A percentile compares a stretch with the other conserved stretches of the same genome.
Conservation (phyloP, 2,113 vertebrate genomes). For the Dascyllus trimaculatus region DNA sequence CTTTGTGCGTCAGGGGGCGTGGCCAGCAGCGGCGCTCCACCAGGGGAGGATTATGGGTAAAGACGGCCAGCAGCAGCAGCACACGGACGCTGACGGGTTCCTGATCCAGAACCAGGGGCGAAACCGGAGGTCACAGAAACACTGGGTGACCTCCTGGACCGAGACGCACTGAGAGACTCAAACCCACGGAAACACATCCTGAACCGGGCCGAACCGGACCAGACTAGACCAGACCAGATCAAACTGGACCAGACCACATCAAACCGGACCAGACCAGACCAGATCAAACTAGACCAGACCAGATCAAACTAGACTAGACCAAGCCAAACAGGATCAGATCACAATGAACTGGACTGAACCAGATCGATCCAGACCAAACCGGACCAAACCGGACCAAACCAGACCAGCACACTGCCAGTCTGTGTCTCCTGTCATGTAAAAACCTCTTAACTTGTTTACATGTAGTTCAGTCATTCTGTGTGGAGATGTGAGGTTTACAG, state of each 20-base stretch:
- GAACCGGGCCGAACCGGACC: neutral
- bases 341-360: neutral
- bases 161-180: slow-evolving; percentile 72
- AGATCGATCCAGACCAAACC: neutral
- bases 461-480: neutral
- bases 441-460: neutral
- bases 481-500: neutral
- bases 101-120: slow-evolving; percentile 57
- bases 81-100: slow-evolving; percentile 79
- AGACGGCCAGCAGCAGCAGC: slow-evolving; percentile 82
- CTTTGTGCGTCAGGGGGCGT: slow-evolving; percentile 85
- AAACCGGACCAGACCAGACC: neutral
- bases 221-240: neutral
- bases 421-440: neutral
- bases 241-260: neutral
- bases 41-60: slow-evolving; percentile 88
- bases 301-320: neutral
- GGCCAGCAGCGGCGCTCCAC: slow-evolving; percentile 87
- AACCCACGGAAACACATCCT: neutral
- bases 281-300: neutral
- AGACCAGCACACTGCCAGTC: slow-evolving; percentile 17
- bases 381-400: neutral
- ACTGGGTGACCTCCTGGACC: slow-evolving; percentile 91
- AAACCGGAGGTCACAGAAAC: slow-evolving; percentile 41
- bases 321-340: neutral